phyloP scores from a whole-genome alignment of 2,888 invertebrate genomes.

The Camponotus fellah region DNA sequence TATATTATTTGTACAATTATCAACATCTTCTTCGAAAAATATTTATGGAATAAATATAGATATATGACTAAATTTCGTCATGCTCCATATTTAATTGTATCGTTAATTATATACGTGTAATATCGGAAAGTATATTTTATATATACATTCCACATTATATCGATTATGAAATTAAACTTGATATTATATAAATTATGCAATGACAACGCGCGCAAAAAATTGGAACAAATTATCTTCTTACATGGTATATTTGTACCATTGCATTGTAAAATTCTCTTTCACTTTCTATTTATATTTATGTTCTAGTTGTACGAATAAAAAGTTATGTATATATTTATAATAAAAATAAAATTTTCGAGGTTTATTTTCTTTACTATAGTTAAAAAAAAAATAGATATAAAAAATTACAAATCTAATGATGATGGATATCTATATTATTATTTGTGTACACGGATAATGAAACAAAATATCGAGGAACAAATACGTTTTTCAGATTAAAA shows the following conservation, averaged over 20 bases:
- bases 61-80: not conserved
- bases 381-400: conserved; percentile 21
- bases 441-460: conserved; percentile 4
- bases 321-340: conserved; percentile 53
- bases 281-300: conserved; percentile 27
- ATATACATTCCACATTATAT: conserved; percentile 17
- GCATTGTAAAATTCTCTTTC: conserved; percentile 24
- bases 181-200: conserved; percentile 11
- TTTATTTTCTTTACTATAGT: conserved; percentile 52
- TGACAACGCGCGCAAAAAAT: conserved; percentile 13
- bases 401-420: conserved; percentile 36
- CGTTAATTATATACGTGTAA: conserved; percentile 18
- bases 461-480: conserved; percentile 1
- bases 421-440: conserved; percentile 59
- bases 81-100: not conserved
- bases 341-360: conserved; percentile 46
- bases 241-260: conserved; percentile 16
- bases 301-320: conserved; percentile 26
- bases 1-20: conserved; percentile 49
- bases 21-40: conserved; percentile 42
- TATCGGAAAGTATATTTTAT: conserved; percentile 15
- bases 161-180: conserved; percentile 19
- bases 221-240: not conserved
- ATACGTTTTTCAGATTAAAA: conserved; percentile 48
- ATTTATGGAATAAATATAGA: conserved; percentile 38